Conservation (phyloP, 1,140 invertebrate genomes). For the Mya arenaria region DNA sequence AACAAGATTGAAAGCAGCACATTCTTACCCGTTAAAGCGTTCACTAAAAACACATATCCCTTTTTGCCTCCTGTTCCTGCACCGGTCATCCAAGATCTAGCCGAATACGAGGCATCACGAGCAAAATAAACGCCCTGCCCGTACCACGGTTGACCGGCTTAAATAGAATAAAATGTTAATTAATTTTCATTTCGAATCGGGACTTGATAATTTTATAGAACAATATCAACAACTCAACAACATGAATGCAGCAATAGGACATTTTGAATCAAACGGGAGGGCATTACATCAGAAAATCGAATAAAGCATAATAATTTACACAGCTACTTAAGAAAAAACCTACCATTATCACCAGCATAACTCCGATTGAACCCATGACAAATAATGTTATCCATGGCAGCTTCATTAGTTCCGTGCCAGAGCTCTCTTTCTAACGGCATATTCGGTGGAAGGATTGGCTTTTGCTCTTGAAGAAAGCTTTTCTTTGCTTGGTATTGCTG, state of each 20-base stretch:
- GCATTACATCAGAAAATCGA: background rate
- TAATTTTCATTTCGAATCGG: too few species aligned
- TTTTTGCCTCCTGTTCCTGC: background rate
- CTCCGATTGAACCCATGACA: constrained; percentile 68
- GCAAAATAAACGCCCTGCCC: constrained; percentile 65
- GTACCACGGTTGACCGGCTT: constrained; percentile 51
- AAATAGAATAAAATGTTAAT: too few species aligned
- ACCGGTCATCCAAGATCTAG: constrained; percentile 55
- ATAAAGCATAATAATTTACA: background rate
- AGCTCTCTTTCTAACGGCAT: constrained; percentile 54
- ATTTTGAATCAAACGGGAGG: background rate
- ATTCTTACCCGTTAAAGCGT: constrained; percentile 56
- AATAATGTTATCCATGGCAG: constrained; percentile 62
- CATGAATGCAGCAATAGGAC: too few species aligned
- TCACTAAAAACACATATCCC: constrained; percentile 56
- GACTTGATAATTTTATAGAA: too few species aligned
- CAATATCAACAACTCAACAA: too few species aligned
- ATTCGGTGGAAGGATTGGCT: constrained; percentile 20
- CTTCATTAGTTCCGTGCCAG: constrained; percentile 62
- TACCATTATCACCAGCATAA: constrained; percentile 68
- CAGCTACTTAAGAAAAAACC: background rate
- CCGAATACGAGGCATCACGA: constrained; percentile 61
- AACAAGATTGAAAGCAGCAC: too few species aligned
- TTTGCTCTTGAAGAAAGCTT: constrained; percentile 45
- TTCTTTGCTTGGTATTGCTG: constrained; percentile 66